Conservation (phyloP, 1,140 invertebrate genomes). For the Macrocentrus cingulum region DNA sequence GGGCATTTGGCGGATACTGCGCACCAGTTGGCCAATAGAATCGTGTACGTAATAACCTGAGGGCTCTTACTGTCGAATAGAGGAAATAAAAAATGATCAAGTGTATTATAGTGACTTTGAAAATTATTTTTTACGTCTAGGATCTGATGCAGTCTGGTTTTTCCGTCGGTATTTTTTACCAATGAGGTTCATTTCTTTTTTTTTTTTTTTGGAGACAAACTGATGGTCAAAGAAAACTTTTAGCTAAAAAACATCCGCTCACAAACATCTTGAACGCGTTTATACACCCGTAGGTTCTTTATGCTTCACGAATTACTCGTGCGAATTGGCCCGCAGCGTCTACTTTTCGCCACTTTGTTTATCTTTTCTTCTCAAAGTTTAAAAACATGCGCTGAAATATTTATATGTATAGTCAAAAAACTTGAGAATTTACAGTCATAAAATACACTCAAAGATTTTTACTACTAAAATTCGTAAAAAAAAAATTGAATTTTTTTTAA, state of each 20-base stretch:
- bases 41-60: constrained; percentile 53
- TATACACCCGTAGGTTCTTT: neutral
- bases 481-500: too few species aligned
- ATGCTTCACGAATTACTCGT: constrained; percentile 3
- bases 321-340: constrained; percentile 15
- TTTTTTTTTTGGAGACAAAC: neutral
- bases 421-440: too few species aligned
- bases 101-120: too few species aligned
- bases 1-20: constrained; percentile 31
- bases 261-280: neutral
- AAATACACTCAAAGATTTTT: too few species aligned
- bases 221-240: neutral
- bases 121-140: too few species aligned
- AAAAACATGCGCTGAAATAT: too few species aligned
- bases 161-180: neutral
- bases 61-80: constrained; percentile 16
- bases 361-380: constrained; percentile 1
- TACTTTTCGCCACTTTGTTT: constrained; percentile 5
- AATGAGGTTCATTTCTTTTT: neutral
- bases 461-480: too few species aligned
- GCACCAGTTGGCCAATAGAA: constrained; percentile 49
- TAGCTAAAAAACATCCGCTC: neutral
- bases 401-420: too few species aligned
- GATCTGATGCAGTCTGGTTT: neutral
- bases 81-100: constrained; percentile 12